Evolutionary conservation across 2,113 vertebrate species (phyloP), one percentile per base, ranked within the genome.

Genomic region (Thymallus thymallus): DNA sequence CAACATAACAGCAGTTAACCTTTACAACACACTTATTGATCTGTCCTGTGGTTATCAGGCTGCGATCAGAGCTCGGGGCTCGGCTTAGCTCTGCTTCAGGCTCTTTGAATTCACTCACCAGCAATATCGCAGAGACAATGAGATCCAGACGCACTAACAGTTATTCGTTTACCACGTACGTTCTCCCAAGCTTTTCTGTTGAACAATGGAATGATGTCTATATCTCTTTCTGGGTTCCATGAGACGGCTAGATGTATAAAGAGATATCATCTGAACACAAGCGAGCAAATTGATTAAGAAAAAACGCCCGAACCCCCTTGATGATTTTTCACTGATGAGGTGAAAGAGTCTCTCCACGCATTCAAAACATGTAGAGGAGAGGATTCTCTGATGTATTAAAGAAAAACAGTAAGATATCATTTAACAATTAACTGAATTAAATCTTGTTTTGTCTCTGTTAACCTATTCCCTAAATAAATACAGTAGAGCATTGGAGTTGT

Each of bases 1-100:
- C 86, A 86, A 91, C 91, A 91, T 91, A 91, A 88, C 91, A 92
- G 93, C 92, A 88, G 93, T 94, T 93, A 94, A 94, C 93, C 92
- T 94, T 93, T 93, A 94, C 92, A 94, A 91, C 91, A 84, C 88
- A 76, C 56, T 75, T 92, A 94, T 94, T 91, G 93, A 94, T 94
- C 92, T 86, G 78, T 83, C n/a, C 80, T 86, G 77, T 76, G 72
- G 84, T 91, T 93, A 94, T 94, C 93, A 77, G 20, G 23, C 82
- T 63, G 26, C 64, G 26, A 93, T 93, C 93, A 73, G 85, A 84
- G 87, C 88, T 89, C 80, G 80, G 82, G 78, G 81, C 88, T 84
- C 46, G 26, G 85, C 84, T 91, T 84, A 87, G 86, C 86, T 87
- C 84, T 80, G 84, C 86, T 89, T 83, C 82, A 85, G 82, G 84